These are phyloP conservation scores for Origma solitaria DNA, from an alignment of 2,113 vertebrate genomes.

Conservation along the genomic window DNA sequence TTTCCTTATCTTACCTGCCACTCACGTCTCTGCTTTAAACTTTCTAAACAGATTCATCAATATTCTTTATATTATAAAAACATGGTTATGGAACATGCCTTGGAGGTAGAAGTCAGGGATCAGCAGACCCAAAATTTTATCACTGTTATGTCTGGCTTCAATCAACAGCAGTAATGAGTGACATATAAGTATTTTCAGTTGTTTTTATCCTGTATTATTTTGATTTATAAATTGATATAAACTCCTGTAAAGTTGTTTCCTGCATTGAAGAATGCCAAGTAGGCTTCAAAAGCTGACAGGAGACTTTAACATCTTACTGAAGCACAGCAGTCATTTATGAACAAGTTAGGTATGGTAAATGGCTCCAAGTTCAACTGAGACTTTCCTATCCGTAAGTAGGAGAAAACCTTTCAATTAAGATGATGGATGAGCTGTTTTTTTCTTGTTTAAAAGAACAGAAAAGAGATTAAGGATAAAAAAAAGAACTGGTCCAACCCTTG, in stretches of 20 bases:
- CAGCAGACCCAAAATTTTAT: neutral
- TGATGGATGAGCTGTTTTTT: neutral
- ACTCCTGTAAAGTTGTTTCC: neutral
- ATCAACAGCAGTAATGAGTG: neutral
- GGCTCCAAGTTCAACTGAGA: neutral
- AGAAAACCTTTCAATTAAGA: neutral
- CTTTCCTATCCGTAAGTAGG: neutral
- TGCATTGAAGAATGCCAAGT: neutral
- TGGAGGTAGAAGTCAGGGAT: neutral
- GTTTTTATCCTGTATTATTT: neutral
- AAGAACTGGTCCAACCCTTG: neutral
- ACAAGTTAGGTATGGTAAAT: neutral
- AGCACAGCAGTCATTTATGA: neutral
- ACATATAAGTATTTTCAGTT: neutral
- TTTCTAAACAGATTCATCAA: neutral
- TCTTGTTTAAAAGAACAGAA: neutral
- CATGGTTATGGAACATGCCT: neutral
- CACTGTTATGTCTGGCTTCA: neutral
- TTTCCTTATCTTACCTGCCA: neutral
- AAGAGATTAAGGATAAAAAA: neutral
- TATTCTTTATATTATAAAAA: neutral
- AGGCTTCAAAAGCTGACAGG: neutral
- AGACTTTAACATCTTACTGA: neutral
- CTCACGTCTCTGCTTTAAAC: neutral
- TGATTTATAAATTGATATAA: neutral